These are phyloP conservation scores for Brachyptera putata DNA, from an alignment of 2,888 invertebrate genomes.

Conservation along the genomic window DNA sequence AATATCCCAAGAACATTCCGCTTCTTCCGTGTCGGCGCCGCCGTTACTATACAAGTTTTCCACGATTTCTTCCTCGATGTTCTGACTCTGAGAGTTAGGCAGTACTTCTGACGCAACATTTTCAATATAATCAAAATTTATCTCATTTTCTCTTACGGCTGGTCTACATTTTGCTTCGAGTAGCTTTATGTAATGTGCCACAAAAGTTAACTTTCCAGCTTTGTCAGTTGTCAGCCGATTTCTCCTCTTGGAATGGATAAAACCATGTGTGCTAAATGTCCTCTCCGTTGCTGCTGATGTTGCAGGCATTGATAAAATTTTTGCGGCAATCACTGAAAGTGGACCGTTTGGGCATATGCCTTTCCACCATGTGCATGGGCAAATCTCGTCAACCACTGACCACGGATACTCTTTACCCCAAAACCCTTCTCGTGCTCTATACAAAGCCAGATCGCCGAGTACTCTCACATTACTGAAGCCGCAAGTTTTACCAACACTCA, in stretches of 20 bases:
- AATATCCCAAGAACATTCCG: too few species aligned
- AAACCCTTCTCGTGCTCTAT: neutral
- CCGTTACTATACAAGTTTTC: too few species aligned
- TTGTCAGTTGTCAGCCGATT: constrained; percentile 18
- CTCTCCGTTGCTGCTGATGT: constrained; percentile 23
- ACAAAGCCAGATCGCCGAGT: too few species aligned
- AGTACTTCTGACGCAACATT: too few species aligned
- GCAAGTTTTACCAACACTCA: too few species aligned
- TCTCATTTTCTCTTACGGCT: too few species aligned
- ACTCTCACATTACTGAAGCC: too few species aligned
- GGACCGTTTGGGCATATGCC: constrained; percentile 10
- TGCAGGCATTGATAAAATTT: constrained; percentile 10
- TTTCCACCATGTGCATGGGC: constrained; percentile 13
- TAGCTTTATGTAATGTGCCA: constrained; percentile 9
- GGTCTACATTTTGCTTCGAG: too few species aligned
- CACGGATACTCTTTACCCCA: constrained; percentile 1
- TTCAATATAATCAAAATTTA: too few species aligned
- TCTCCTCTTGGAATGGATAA: constrained; percentile 18
- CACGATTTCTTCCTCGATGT: too few species aligned
- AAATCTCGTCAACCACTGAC: neutral
- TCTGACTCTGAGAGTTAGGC: too few species aligned
- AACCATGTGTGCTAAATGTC: constrained; percentile 14
- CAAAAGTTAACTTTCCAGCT: constrained; percentile 12
- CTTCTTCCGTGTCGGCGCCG: too few species aligned
- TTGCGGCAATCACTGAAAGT: constrained; percentile 10